Conservation (phyloP, 2,888 invertebrate species). For the Orthonevra nobilis region DNA sequence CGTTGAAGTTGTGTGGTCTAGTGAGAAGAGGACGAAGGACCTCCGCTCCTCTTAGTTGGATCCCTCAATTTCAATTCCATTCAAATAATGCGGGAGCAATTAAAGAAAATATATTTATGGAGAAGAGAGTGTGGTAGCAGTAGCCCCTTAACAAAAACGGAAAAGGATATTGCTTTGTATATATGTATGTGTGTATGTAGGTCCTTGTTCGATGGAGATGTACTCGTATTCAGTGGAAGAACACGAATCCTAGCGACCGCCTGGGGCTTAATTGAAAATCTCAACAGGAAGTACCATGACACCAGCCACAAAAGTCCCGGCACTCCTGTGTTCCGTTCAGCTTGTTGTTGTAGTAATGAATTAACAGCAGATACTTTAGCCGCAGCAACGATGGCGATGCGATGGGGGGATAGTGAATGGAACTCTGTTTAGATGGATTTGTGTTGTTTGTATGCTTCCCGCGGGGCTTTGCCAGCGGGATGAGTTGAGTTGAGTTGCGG, state of each 20-base stretch:
- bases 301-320: constrained; percentile 68
- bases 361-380: constrained; percentile 63
- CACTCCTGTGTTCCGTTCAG: constrained; percentile 34
- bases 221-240: constrained; percentile 44
- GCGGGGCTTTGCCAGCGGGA: neutral
- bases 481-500: neutral
- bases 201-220: constrained; percentile 39
- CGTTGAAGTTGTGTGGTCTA: constrained; percentile 54
- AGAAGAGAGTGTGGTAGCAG: neutral
- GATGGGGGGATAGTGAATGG: constrained; percentile 60
- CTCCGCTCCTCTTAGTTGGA: constrained; percentile 19
- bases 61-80: constrained; percentile 66
- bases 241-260: constrained; percentile 64
- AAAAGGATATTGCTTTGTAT: constrained; percentile 54
- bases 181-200: no score
- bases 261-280: constrained; percentile 70
- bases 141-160: constrained; percentile 27
- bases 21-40: constrained; percentile 6
- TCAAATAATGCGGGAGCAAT: constrained; percentile 69
- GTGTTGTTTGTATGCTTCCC: neutral
- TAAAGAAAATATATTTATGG: constrained; percentile 68
- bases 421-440: constrained; percentile 29
- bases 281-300: constrained; percentile 69
- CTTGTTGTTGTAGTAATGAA: constrained; percentile 68
- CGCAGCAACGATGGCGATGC: no score